phyloP scores from a whole-genome alignment of 2,113 vertebrate genomes.

The Dipodomys spectabilis region DNA sequence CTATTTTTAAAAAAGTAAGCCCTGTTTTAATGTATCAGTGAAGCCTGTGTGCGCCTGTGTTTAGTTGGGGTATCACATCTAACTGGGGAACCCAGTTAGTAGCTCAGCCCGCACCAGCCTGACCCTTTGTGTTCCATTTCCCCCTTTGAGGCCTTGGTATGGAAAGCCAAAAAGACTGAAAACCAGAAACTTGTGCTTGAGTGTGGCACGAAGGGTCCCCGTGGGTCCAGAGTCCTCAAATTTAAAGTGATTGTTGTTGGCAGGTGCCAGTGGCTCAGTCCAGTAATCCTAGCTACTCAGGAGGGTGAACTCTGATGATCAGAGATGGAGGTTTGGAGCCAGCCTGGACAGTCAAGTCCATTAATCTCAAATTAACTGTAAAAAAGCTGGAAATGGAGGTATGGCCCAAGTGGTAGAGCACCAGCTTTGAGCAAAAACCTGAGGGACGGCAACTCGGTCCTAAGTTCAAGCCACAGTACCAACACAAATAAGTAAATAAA shows the following conservation, averaged over 20 bases:
- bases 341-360: no score
- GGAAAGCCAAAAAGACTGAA: neutral
- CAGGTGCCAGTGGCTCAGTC: no score
- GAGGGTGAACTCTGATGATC: no score
- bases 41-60: neutral
- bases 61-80: neutral
- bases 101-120: accelerated
- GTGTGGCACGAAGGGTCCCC: neutral
- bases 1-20: neutral
- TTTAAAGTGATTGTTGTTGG: neutral
- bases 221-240: neutral
- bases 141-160: neutral
- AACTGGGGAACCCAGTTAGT: neutral
- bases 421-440: no score
- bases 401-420: no score
- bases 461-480: no score
- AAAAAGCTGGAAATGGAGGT: no score
- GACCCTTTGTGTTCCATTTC: neutral
- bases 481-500: no score
- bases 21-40: neutral
- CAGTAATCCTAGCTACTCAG: no score
- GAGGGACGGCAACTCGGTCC: no score
- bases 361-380: no score
- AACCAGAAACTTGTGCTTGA: neutral
- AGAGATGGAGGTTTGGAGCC: no score